Evolutionary conservation across 2,113 vertebrate species (phyloP), one percentile per base, ranked within the genome.

Genomic region (Platichthys stellatus): DNA sequence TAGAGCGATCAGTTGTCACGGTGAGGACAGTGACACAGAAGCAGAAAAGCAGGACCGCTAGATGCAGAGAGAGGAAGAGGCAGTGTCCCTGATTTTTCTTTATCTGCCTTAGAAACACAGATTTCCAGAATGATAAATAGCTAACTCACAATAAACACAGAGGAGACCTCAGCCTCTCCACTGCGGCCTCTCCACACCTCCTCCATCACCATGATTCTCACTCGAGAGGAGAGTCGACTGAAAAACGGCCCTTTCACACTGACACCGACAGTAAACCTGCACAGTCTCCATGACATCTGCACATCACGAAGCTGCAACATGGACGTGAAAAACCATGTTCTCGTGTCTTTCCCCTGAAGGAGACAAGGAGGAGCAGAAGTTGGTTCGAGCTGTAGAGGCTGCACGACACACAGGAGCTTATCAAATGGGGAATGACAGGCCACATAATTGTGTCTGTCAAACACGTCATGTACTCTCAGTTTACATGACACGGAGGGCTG

Each of bases 381-480:
- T 20, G 20, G 49, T 59, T 63, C 0, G 0, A 74, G 49, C 43
- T 38, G 49, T 15, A 21, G 70, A 45, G 49, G 9, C 20, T 23
- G 15, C 43, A n/a, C 15, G 40, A 77, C 62, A 80, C 56, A 13
- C 14, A 31, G 23, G 59, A 18, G 47, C 47, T 70, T 62, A 83
- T 71, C 3, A 21, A 77, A 61, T 47, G 35, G 21, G 53, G 63
- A 70, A 31, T 53, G 80, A 76, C 68, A 69, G 61, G 61, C 11
- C 47, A 23, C 68, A 72, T 84, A 85, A 87, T 78, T 80, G 76
- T 40, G 8, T 59, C 87, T 81, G 75, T 88, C 84, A 78, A 77
- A 84, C 28, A 63, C 5, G 56, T 67, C 66, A 51, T 76, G 77
- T 84, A n/a, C 31, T 65, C 83, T 64, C 49, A 59, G 63, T 78